A percentile compares a stretch with the other conserved stretches of the same genome.
phyloP scores from a whole-genome alignment of 2,888 invertebrate genomes.

The Chorisops tibialis region DNA sequence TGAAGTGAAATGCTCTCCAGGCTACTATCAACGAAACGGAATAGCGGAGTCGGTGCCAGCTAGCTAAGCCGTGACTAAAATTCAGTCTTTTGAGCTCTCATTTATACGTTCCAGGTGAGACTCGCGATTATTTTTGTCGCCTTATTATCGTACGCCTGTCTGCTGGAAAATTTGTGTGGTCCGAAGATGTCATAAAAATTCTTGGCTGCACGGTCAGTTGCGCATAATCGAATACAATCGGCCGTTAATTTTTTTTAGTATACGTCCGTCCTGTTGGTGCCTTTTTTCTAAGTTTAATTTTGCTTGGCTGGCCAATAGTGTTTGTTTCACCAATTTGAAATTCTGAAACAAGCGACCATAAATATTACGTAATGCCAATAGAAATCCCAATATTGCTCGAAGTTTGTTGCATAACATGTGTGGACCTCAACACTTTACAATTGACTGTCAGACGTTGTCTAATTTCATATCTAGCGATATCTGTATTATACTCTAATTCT shows the following conservation, averaged over 20 bases:
- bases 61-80: not conserved
- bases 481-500: too few relatives aligned
- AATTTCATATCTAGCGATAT: too few relatives aligned
- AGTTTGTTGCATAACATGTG: too few relatives aligned
- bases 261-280: constrained; percentile 14
- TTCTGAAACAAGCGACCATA: too few relatives aligned
- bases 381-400: too few relatives aligned
- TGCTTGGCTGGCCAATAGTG: not conserved
- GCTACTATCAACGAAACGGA: too few relatives aligned
- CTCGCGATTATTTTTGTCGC: constrained; percentile 17
- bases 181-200: constrained; percentile 21
- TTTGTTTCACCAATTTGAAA: too few relatives aligned
- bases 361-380: too few relatives aligned
- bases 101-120: constrained; percentile 19
- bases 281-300: not conserved
- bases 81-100: not conserved
- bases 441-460: too few relatives aligned
- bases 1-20: too few relatives aligned
- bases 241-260: constrained; percentile 5
- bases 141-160: constrained; percentile 8
- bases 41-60: too few relatives aligned
- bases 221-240: constrained; percentile 14
- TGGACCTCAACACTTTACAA: too few relatives aligned
- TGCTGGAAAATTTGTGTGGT: constrained; percentile 7
- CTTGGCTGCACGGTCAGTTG: constrained; percentile 3